These are phyloP conservation scores for Atherinomorus stipes DNA, from an alignment of 2,113 vertebrate species.

Conservation along the genomic window DNA sequence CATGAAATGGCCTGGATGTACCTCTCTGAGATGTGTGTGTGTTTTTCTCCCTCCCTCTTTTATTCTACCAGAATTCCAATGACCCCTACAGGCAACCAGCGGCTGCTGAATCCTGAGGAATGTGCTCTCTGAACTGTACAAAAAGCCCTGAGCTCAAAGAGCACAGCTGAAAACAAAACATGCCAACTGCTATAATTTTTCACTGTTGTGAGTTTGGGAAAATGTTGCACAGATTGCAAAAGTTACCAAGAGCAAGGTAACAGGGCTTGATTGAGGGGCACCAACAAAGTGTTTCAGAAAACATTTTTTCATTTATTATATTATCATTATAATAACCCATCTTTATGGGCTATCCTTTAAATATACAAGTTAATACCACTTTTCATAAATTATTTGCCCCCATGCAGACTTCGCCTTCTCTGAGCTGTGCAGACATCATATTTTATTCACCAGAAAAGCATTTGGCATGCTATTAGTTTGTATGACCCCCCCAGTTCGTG, in stretches of 20 bases:
- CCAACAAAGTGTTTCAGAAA: too few relatives aligned
- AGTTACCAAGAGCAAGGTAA: slow-evolving; percentile 35
- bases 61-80: slow-evolving; percentile 87
- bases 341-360: neutral
- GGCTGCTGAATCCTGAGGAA: slow-evolving; percentile 91
- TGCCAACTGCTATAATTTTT: slow-evolving; percentile 93
- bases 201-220: slow-evolving; percentile 86
- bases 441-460: slow-evolving; percentile 78
- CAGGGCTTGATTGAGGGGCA: neutral
- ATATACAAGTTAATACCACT: slow-evolving; percentile 34
- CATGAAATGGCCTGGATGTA: slow-evolving; percentile 78
- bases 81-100: slow-evolving; percentile 91
- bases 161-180: slow-evolving; percentile 94
- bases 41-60: slow-evolving; percentile 39
- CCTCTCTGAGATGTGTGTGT: slow-evolving; percentile 41
- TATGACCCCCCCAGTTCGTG: slow-evolving; percentile 78
- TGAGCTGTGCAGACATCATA: slow-evolving; percentile 70
- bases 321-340: neutral
- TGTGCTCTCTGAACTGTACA: slow-evolving; percentile 97
- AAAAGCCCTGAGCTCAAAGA: slow-evolving; percentile 88
- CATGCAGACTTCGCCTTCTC: slow-evolving; percentile 58
- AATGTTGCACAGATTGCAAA: slow-evolving; percentile 80
- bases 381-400: slow-evolving; percentile 56
- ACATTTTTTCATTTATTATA: neutral
- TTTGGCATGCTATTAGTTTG: slow-evolving; percentile 77